These are phyloP conservation scores for Melanotaenia duboulayi DNA, from an alignment of 2,113 vertebrate genomes.

Conservation along the genomic window DNA sequence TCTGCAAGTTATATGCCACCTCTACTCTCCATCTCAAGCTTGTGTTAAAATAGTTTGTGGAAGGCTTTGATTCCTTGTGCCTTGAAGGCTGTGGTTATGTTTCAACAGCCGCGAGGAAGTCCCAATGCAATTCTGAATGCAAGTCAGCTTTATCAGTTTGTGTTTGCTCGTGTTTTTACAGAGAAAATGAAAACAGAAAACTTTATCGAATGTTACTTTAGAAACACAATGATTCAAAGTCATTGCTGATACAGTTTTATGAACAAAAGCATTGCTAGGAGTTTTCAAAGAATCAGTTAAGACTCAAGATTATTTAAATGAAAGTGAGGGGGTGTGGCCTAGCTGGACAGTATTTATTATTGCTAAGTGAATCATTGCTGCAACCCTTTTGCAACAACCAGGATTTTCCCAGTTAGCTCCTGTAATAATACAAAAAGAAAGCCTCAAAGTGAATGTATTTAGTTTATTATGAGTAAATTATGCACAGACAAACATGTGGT, in stretches of 20 bases:
- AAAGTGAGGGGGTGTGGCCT: too few species aligned
- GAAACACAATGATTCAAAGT: background rate
- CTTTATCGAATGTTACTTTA: background rate
- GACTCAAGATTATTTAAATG: too few species aligned
- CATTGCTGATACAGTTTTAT: background rate
- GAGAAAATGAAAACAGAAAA: background rate
- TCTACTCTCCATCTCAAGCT: background rate
- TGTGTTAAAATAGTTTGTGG: background rate
- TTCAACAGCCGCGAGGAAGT: background rate
- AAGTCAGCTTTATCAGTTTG: background rate
- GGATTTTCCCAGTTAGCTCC: background rate
- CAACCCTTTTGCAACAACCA: constrained; percentile 21
- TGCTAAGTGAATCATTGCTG: constrained; percentile 5
- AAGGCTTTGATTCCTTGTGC: background rate
- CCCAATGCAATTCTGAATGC: too few species aligned
- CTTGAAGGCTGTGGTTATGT: background rate
- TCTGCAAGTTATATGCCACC: too few species aligned
- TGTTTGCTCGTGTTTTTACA: background rate
- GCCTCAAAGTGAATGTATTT: background rate
- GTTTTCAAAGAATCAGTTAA: background rate
- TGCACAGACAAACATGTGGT: constrained; percentile 29
- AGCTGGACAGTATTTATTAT: background rate
- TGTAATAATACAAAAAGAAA: background rate
- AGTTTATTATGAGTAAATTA: constrained; percentile 17
- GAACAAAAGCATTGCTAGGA: background rate